A percentile compares a stretch with the other conserved stretches of the same genome.
Conservation (phyloP, 1,140 invertebrate species). For the Eueides isabella region DNA sequence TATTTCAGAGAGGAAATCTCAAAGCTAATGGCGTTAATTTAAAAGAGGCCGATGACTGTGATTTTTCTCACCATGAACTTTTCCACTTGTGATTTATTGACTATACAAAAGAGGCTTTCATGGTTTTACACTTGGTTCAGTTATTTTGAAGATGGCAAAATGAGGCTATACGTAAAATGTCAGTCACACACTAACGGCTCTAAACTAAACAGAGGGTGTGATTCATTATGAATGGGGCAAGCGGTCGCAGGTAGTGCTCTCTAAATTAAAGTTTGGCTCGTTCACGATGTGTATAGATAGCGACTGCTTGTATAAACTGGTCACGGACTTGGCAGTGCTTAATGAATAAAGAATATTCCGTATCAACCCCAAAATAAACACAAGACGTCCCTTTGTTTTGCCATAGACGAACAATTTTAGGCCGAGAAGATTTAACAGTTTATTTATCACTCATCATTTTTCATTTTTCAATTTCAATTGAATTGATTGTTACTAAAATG, state of each 20-base stretch:
- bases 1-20: slow-evolving; percentile 75
- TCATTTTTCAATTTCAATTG: background rate
- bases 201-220: slow-evolving; percentile 73
- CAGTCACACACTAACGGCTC: slow-evolving; percentile 64
- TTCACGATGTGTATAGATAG: slow-evolving; percentile 61
- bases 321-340: slow-evolving; percentile 65
- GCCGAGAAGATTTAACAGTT: background rate
- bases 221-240: slow-evolving; percentile 68
- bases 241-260: slow-evolving; percentile 56
- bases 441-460: background rate
- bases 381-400: slow-evolving; percentile 35
- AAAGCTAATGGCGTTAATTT: slow-evolving; percentile 79
- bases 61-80: slow-evolving; percentile 74
- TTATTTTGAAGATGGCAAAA: slow-evolving; percentile 41
- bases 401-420: slow-evolving; percentile 28
- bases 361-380: slow-evolving; percentile 47
- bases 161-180: slow-evolving; percentile 60
- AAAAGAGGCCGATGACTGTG: slow-evolving; percentile 77
- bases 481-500: background rate
- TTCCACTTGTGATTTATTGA: slow-evolving; percentile 75
- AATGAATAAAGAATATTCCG: slow-evolving; percentile 73
- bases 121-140: slow-evolving; percentile 25
- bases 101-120: slow-evolving; percentile 47
- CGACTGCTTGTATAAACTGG: slow-evolving; percentile 60
- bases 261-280: slow-evolving; percentile 76